Conservation (phyloP, 2,888 invertebrate genomes). For the Auanema freiburgensis region DNA sequence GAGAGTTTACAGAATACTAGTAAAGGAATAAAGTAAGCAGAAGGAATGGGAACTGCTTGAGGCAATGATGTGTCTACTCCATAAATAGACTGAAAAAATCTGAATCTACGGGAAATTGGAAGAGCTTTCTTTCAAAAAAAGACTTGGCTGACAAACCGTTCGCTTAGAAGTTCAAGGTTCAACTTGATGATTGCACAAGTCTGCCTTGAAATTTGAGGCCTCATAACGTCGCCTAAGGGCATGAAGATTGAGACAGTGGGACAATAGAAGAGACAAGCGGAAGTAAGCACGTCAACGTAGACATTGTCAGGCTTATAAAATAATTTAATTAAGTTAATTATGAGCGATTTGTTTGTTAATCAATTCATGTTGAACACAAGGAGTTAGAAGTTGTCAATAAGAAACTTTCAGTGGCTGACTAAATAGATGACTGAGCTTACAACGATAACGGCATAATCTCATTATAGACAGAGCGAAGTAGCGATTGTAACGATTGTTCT, state of each 20-base stretch:
- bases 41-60: not conserved
- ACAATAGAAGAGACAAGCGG: conserved; percentile 16
- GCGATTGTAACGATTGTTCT: too few species aligned
- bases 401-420: too few species aligned
- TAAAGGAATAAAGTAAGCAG: too few species aligned
- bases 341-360: conserved; percentile 2
- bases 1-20: too few species aligned
- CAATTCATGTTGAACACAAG: not conserved
- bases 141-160: not conserved
- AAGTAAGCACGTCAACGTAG: conserved; percentile 1
- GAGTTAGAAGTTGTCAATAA: too few species aligned
- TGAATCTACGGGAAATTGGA: too few species aligned
- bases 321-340: not conserved
- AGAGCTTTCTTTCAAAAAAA: not conserved
- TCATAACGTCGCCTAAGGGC: not conserved
- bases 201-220: too few species aligned
- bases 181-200: not conserved
- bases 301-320: too few species aligned
- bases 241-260: conserved; percentile 1
- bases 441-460: too few species aligned
- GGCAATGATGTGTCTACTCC: conserved; percentile 11
- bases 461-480: too few species aligned
- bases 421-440: too few species aligned
- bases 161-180: not conserved
- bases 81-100: too few species aligned